Percentiles rank a stretch among this genome's conserved stretches.
These are phyloP conservation scores for Cottoperca gobio DNA, from an alignment of 2,797 vertebrate genomes.

Conservation along the genomic window DNA sequence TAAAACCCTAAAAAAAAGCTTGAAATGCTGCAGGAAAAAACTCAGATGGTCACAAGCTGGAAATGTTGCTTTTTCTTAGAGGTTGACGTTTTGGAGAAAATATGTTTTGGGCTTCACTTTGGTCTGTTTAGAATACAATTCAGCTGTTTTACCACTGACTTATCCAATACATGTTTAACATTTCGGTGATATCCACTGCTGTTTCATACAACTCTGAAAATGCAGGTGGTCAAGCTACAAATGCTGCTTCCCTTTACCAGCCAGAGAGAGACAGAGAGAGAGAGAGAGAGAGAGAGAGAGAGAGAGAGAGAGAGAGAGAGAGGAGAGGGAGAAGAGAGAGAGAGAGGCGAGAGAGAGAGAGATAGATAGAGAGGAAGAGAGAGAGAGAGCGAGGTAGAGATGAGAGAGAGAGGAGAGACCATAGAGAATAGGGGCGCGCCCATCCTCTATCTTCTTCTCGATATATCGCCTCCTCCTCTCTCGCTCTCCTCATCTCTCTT, in stretches of 20 bases:
- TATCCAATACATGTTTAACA: neutral
- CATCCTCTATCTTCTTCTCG: no score
- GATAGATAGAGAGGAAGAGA: no score
- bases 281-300: no score
- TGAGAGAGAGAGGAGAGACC: no score
- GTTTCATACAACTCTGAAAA: neutral
- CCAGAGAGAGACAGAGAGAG: no score
- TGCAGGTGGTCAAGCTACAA: neutral
- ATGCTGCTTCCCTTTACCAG: neutral
- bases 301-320: no score
- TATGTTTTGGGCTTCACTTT: neutral
- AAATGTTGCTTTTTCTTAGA: neutral
- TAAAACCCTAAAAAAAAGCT: neutral
- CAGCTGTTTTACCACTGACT: neutral
- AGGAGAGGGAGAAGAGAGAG: no score
- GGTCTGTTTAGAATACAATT: neutral
- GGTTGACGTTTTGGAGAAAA: neutral
- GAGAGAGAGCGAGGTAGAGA: no score
- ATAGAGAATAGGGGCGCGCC: no score
- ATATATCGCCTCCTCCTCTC: no score
- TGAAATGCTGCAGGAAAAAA: constrained; percentile 10
- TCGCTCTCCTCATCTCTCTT: no score
- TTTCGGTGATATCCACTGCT: neutral
- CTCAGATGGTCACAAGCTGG: neutral
- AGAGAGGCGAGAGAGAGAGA: no score